Conservation (phyloP, 1,140 invertebrate species). For the Bombus waltoni region DNA sequence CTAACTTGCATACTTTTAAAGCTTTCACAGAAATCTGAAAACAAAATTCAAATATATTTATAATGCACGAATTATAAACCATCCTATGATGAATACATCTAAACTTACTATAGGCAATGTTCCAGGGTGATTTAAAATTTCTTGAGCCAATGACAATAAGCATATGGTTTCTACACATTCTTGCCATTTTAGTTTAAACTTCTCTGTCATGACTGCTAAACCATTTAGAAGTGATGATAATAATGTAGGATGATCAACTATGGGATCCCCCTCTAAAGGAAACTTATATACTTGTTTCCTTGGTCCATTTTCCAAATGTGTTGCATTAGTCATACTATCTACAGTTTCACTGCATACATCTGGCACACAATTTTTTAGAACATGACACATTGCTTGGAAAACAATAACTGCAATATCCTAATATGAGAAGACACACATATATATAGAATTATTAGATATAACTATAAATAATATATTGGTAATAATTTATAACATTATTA, state of each 20-base stretch:
- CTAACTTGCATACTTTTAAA: slow-evolving; percentile 86
- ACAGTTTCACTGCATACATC: slow-evolving; percentile 42
- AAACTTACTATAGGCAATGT: slow-evolving; percentile 82
- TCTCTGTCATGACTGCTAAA: slow-evolving; percentile 85
- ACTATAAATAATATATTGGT: slow-evolving; percentile 73
- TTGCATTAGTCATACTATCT: slow-evolving; percentile 37
- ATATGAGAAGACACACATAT: slow-evolving; percentile 3
- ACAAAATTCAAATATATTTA: slow-evolving; percentile 15
- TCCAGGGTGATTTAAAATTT: slow-evolving; percentile 83
- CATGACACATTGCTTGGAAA: slow-evolving; percentile 88
- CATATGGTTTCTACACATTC: slow-evolving; percentile 88
- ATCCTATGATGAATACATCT: not conserved
- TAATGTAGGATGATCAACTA: slow-evolving; percentile 80
- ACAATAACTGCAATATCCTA: slow-evolving; percentile 87
- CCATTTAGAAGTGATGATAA: slow-evolving; percentile 85
- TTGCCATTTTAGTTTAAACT: slow-evolving; percentile 88
- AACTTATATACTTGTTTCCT: slow-evolving; percentile 66
- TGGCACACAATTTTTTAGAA: slow-evolving; percentile 84
- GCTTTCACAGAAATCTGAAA: slow-evolving; percentile 87
- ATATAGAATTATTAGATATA: slow-evolving; percentile 73
- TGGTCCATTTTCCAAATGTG: slow-evolving; percentile 44
- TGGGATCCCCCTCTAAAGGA: slow-evolving; percentile 77
- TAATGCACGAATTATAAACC: not conserved
- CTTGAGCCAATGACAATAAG: slow-evolving; percentile 82
- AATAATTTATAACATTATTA: slow-evolving; percentile 4